Conservation (phyloP, 1,140 invertebrate genomes). For the Brachionus rubens region DNA sequence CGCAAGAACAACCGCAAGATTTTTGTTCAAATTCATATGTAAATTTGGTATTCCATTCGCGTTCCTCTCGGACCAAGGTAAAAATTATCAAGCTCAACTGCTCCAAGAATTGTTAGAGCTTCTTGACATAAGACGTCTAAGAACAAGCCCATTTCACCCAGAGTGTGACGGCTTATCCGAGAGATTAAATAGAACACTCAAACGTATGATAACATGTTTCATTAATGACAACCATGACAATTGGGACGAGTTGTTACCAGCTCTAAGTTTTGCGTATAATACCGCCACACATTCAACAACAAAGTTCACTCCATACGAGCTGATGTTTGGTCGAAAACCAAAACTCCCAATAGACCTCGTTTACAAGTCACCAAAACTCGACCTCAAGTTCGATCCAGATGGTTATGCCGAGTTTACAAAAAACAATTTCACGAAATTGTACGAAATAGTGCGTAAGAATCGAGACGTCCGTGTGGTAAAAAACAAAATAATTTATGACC, state of each 20-base stretch:
- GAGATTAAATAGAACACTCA: not conserved
- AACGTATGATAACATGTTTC: too few species aligned
- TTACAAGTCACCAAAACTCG: not conserved
- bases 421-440: too few species aligned
- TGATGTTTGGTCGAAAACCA: not conserved
- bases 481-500: too few species aligned
- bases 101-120: slow-evolving; percentile 48
- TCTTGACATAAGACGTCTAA: slow-evolving; percentile 44
- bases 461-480: too few species aligned
- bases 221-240: not conserved
- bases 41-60: slow-evolving; percentile 54
- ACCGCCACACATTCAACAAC: not conserved
- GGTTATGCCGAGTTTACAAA: too few species aligned
- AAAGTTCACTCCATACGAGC: not conserved
- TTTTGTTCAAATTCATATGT: slow-evolving; percentile 52
- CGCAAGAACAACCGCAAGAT: slow-evolving; percentile 53
- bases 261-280: not conserved
- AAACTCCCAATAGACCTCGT: not conserved
- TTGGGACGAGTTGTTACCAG: not conserved
- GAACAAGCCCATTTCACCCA: slow-evolving; percentile 49
- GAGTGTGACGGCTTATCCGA: slow-evolving; percentile 48
- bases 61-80: slow-evolving; percentile 55
- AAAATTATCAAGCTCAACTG: slow-evolving; percentile 48
- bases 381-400: too few species aligned
- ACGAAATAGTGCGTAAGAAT: too few species aligned